A percentile compares a stretch with the other conserved stretches of the same genome.
phyloP scores from a whole-genome alignment of 2,113 vertebrate species.

The Anthoscopus minutus region DNA sequence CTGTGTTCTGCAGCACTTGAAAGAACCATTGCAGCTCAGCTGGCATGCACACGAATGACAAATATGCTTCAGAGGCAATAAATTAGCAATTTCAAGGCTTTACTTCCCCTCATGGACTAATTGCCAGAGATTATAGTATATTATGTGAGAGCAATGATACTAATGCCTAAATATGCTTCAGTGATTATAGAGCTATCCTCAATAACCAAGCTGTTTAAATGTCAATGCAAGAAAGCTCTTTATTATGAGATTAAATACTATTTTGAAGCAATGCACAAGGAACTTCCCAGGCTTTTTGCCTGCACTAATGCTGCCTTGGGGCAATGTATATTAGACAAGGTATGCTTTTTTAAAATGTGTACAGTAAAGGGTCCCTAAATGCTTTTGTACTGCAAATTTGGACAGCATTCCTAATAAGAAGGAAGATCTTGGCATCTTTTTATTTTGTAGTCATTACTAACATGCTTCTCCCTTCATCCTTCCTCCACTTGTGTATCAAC shows the following conservation, averaged over 20 bases:
- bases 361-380: neutral
- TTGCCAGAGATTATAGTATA: conserved; percentile 70
- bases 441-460: neutral
- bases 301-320: conserved; percentile 21
- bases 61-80: conserved; percentile 63
- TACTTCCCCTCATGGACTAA: conserved; percentile 70
- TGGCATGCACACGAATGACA: conserved; percentile 42
- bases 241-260: conserved; percentile 67
- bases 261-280: conserved; percentile 49
- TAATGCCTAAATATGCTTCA: conserved; percentile 72
- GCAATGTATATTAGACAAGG: neutral
- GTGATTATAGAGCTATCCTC: conserved; percentile 65
- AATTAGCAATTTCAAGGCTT: conserved; percentile 68
- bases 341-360: neutral
- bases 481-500: neutral
- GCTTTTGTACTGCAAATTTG: neutral
- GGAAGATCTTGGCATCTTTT: neutral
- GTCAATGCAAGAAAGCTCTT: conserved; percentile 66
- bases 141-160: conserved; percentile 66
- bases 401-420: neutral
- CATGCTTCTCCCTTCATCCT: neutral
- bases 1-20: neutral
- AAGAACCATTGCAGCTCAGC: conserved; percentile 13
- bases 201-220: conserved; percentile 68
- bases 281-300: conserved; percentile 35